A percentile compares a stretch with the other conserved stretches of the same genome.
Evolutionary conservation across 2,888 invertebrate species (phyloP).

Genomic region (Bombylius discolor): DNA sequence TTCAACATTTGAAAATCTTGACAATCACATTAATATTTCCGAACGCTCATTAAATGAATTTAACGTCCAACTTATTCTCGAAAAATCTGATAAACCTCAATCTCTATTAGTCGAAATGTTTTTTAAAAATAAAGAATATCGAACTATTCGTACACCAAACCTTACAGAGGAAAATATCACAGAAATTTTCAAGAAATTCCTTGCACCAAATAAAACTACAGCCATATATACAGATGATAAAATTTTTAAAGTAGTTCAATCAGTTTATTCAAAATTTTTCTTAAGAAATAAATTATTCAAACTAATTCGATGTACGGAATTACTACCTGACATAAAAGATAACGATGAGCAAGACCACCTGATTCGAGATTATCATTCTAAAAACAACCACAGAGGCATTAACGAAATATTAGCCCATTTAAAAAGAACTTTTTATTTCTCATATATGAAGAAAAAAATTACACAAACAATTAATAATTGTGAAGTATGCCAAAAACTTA

Average conservation of each 20-base stretch:
- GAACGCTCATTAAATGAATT: no score
- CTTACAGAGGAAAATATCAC: no score
- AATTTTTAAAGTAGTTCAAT: slow-evolving; percentile 5
- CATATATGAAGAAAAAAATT: background rate
- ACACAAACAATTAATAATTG: no score
- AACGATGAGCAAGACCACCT: background rate
- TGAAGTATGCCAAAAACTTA: no score
- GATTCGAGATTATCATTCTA: background rate
- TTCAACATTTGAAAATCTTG: no score
- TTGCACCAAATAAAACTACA: slow-evolving; percentile 1
- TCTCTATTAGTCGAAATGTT: no score
- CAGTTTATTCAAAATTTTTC: slow-evolving; percentile 1
- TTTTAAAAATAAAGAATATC: no score
- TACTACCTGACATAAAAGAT: background rate
- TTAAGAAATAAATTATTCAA: slow-evolving; percentile 3
- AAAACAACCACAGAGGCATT: background rate
- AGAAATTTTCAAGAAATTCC: slow-evolving; percentile 4
- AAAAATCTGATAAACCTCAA: no score
- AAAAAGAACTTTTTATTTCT: background rate
- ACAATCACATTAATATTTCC: no score
- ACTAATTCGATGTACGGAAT: background rate
- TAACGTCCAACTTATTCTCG: no score
- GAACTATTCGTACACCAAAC: no score
- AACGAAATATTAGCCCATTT: background rate
- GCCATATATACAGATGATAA: slow-evolving; percentile 5